Conservation (phyloP, 2,113 vertebrate species). For the cattle (Bos taurus) region DNA sequence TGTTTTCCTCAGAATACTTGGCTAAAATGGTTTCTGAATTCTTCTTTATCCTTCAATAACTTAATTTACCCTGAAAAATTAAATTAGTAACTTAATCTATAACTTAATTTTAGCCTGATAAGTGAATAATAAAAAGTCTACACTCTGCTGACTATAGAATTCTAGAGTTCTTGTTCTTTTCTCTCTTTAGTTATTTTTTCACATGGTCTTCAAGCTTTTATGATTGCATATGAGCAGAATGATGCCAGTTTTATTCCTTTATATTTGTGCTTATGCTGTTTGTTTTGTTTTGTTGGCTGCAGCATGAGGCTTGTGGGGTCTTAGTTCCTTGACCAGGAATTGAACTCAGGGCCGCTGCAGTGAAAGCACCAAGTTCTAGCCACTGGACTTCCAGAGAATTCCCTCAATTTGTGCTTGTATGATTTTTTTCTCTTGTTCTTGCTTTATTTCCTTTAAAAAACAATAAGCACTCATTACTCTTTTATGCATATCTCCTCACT, state of each 20-base stretch:
- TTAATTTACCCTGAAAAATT: background rate
- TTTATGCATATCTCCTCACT: background rate
- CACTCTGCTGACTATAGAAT: background rate
- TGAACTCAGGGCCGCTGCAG: background rate
- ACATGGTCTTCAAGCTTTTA: background rate
- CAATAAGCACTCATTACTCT: background rate
- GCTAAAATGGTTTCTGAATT: background rate
- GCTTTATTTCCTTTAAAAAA: background rate
- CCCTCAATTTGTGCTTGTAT: background rate
- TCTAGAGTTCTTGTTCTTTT: background rate
- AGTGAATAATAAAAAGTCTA: background rate
- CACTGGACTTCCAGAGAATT: background rate
- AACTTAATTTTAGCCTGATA: background rate
- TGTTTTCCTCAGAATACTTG: background rate
- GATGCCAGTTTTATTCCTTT: background rate
- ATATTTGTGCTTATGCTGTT: background rate
- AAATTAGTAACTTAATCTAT: background rate
- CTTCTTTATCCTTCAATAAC: background rate
- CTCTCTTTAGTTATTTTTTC: background rate
- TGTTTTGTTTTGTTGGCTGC: background rate
- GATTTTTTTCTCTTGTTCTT: background rate
- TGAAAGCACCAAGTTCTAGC: background rate
- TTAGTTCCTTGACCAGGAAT: background rate
- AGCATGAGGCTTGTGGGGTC: background rate
- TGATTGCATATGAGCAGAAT: background rate